A percentile compares a stretch with the other conserved stretches of the same genome.
phyloP scores from a whole-genome alignment of 1,140 invertebrate genomes.

The Rhagoletis zephyria region DNA sequence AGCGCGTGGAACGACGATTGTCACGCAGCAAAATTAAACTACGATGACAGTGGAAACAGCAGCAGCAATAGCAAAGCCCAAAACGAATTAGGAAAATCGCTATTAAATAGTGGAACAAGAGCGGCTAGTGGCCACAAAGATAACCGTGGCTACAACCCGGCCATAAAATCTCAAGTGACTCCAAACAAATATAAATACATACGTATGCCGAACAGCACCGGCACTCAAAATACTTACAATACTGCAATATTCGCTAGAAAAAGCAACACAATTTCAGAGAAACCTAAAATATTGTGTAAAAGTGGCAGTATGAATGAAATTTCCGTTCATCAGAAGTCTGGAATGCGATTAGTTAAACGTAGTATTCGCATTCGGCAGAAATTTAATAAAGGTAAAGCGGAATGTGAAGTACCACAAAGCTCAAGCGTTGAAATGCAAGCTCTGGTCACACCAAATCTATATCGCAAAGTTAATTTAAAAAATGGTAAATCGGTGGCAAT shows the following conservation, averaged over 20 bases:
- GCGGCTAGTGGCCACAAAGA: background rate
- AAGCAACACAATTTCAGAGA: slow-evolving; percentile 12
- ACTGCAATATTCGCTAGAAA: background rate
- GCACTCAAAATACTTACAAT: slow-evolving; percentile 13
- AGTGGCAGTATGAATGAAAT: background rate
- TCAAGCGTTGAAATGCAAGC: background rate
- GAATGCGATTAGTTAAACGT: background rate
- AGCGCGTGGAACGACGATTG: background rate
- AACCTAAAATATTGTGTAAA: background rate
- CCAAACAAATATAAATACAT: slow-evolving; percentile 38
- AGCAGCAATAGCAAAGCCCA: background rate
- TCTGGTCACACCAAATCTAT: background rate
- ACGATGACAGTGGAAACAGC: background rate
- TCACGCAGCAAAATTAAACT: background rate
- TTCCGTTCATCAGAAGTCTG: background rate
- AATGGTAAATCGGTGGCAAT: background rate
- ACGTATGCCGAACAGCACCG: background rate
- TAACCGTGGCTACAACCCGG: background rate
- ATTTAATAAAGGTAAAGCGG: background rate
- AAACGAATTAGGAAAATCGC: background rate
- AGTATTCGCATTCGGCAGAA: background rate
- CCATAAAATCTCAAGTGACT: background rate
- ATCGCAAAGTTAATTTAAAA: slow-evolving; percentile 33
- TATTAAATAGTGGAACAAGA: background rate
- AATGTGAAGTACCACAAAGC: background rate